Evolutionary conservation across 2,888 invertebrate species (phyloP), one percentile per base, ranked within the genome.

Genomic region (Laothoe populi): DNA sequence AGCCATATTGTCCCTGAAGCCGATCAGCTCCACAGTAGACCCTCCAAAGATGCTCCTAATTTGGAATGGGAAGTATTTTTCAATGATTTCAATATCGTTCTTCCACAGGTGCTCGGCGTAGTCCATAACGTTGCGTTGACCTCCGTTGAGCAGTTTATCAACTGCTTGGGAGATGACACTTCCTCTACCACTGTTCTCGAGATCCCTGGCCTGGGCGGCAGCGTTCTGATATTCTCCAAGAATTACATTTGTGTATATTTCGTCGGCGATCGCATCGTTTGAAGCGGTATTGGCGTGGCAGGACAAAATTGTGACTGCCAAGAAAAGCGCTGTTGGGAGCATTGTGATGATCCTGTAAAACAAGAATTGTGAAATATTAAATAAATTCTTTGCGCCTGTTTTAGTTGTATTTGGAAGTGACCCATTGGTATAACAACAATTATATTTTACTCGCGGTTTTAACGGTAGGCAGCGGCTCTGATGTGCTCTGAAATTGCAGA

Each of bases 61-160:
- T 46, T 62, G 46, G 11, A 38, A 8, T 13, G 62, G 62, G 46
- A 62, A 62, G 38, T 24, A 23, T 10, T 57, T 23, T 23, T 35
- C 58, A 8, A 62, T 38, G 0, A 62, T 58, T 2, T 62, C 58
- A 11, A 24, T 49, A 24, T 40, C 13, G 1, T 23, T 21, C 4
- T 10, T 23, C 57, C 57, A 62, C 1, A 62, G 24, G 2, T 48
- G 44, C 19, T 62, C 48, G 11, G 48, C 57, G 24, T 23, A n/a
- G n/a, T n/a, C n/a, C n/a, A n/a, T n/a, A n/a, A n/a, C n/a, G n/a
- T n/a, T n/a, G n/a, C n/a, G n/a, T 23, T 21, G 19, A n/a, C 11
- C 7, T n/a, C 40, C 38, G 8, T 46, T 11, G 10, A 62, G 21
- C 7, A 58, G 23, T 10, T 38, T 45, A 1, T 62, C 23, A 26